phyloP scores from a whole-genome alignment of 2,888 invertebrate species.

The Nomada ruficornis region DNA sequence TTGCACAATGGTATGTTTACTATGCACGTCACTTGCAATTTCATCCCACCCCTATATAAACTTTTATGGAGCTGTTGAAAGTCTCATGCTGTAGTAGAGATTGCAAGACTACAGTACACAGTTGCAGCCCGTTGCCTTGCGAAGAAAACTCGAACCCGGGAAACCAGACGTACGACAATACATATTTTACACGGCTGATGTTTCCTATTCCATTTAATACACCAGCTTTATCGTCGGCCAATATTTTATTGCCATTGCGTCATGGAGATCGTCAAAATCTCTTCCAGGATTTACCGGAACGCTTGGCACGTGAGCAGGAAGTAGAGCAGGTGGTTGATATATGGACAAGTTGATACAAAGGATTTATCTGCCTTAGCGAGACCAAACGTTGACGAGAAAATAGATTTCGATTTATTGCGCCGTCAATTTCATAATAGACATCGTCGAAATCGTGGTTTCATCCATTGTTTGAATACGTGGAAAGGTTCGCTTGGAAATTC shows the following conservation, averaged over 20 bases:
- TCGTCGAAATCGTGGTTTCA: not conserved
- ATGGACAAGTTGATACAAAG: not conserved
- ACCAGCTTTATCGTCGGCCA: constrained; percentile 6
- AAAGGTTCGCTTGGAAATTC: not conserved
- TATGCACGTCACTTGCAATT: constrained; percentile 20
- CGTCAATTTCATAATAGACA: not conserved
- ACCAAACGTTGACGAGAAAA: constrained; percentile 2
- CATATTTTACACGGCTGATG: not conserved
- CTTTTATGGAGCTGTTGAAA: constrained; percentile 42
- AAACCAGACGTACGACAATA: not conserved
- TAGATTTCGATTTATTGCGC: not conserved
- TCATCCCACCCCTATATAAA: constrained; percentile 29
- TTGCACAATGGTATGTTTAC: not conserved
- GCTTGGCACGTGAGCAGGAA: constrained; percentile 17
- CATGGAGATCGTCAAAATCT: constrained; percentile 33
- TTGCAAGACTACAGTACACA: not conserved
- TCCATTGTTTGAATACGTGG: too few relatives aligned
- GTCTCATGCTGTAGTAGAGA: not conserved
- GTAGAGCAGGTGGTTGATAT: not conserved
- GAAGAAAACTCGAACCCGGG: not conserved
- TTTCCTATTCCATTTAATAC: constrained; percentile 19
- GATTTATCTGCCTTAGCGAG: constrained; percentile 6
- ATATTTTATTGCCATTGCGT: constrained; percentile 32
- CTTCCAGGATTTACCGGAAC: constrained; percentile 28
- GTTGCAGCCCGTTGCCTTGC: constrained; percentile 12